These are phyloP conservation scores for Neopipo cinnamomea DNA, from an alignment of 2,113 vertebrate genomes.

Conservation along the genomic window DNA sequence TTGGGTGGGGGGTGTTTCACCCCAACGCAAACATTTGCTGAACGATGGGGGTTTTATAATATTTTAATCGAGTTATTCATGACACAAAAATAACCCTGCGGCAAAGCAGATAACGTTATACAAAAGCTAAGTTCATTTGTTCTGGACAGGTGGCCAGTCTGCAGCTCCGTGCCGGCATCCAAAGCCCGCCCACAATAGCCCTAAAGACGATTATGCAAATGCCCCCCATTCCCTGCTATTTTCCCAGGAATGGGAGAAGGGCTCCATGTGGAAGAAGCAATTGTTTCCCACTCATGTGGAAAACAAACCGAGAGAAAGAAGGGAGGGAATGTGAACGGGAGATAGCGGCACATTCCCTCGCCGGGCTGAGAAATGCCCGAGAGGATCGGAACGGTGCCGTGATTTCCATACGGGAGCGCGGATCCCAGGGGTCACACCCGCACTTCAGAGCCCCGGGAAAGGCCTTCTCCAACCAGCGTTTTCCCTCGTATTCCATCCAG, in stretches of 20 bases:
- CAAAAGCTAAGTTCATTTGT: conserved; percentile 82
- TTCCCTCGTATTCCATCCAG: not conserved
- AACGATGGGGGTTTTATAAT: conserved; percentile 35
- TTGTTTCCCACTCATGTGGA: conserved; percentile 79
- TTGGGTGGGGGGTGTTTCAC: not conserved
- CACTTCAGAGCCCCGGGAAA: conserved; percentile 10
- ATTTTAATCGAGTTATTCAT: conserved; percentile 80
- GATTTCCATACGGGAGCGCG: rapidly evolving
- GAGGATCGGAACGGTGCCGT: not conserved
- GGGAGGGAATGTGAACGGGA: conserved; percentile 36
- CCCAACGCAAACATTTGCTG: conserved; percentile 20
- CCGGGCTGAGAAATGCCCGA: not conserved
- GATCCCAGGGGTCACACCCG: not conserved
- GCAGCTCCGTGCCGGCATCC: conserved; percentile 66
- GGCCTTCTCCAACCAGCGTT: not conserved
- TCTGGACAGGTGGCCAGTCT: conserved; percentile 85
- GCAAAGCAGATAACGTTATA: conserved; percentile 67
- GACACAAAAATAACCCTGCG: conserved; percentile 57
- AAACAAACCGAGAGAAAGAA: conserved; percentile 67
- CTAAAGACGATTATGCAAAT: conserved; percentile 91
- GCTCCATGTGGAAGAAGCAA: conserved; percentile 69
- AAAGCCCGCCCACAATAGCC: conserved; percentile 79
- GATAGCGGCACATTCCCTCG: not conserved
- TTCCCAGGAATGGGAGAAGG: conserved; percentile 85
- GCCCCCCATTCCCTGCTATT: conserved; percentile 68